These are phyloP conservation scores for Mungos mungo DNA, from an alignment of 2,113 vertebrate species.

Conservation along the genomic window DNA sequence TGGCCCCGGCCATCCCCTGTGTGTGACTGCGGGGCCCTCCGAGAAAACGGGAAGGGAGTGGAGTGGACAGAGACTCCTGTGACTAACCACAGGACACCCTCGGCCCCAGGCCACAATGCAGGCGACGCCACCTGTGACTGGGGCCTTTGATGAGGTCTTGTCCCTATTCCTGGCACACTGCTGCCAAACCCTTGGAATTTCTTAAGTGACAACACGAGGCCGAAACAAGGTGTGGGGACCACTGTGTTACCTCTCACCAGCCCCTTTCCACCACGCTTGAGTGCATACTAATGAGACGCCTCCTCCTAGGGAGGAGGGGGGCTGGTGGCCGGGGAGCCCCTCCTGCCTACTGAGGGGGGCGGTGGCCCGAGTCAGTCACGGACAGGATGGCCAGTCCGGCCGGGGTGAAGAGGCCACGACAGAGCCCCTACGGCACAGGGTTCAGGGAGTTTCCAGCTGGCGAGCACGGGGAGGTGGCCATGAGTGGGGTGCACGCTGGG, in stretches of 20 bases:
- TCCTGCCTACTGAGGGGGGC: neutral
- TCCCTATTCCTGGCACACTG: neutral
- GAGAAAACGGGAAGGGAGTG: neutral
- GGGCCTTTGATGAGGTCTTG: neutral
- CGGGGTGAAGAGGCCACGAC: neutral
- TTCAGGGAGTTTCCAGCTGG: neutral
- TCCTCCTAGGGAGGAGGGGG: neutral
- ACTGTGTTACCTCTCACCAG: neutral
- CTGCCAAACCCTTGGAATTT: neutral
- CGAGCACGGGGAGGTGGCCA: too few species aligned
- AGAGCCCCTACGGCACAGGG: neutral
- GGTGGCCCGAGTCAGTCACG: accelerated
- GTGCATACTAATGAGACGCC: neutral
- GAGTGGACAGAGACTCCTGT: neutral
- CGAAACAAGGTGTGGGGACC: neutral
- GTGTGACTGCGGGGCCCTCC: neutral
- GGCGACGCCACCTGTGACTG: neutral
- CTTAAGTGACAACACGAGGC: neutral
- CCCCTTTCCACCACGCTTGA: neutral
- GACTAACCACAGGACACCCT: too few species aligned
- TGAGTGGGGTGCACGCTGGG: accelerated
- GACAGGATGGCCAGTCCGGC: neutral
- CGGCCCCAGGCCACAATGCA: too few species aligned
- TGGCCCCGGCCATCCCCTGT: neutral
- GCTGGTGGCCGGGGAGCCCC: neutral